These are phyloP conservation scores for Artibeus lituratus DNA, from an alignment of 2,797 vertebrate species.

Conservation along the genomic window DNA sequence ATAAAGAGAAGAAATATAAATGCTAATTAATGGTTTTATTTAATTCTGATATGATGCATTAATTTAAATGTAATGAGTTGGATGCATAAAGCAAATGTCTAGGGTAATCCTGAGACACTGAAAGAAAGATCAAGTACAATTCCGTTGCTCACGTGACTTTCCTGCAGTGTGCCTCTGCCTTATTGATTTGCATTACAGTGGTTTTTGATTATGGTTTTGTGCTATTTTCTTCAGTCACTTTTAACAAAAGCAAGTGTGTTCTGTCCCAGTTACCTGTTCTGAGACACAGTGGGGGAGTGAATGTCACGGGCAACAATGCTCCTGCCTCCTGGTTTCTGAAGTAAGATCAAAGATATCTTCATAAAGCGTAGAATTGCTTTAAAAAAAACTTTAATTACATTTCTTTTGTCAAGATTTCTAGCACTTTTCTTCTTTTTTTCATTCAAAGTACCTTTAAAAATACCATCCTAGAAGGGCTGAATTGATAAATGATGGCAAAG, in stretches of 20 bases:
- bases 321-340: constrained; percentile 37
- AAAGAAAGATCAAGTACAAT: constrained; percentile 48
- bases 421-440: constrained; percentile 66
- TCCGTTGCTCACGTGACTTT: constrained; percentile 51
- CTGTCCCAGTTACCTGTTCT: constrained; percentile 44
- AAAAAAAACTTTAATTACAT: constrained; percentile 52
- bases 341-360: constrained; percentile 56
- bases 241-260: constrained; percentile 61
- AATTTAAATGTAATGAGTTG: constrained; percentile 56
- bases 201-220: constrained; percentile 64
- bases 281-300: not conserved
- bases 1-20: constrained; percentile 5
- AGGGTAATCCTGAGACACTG: constrained; percentile 11
- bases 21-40: constrained; percentile 58
- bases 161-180: constrained; percentile 19
- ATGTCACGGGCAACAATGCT: not conserved
- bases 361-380: constrained; percentile 53
- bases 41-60: constrained; percentile 49
- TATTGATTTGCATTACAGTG: constrained; percentile 62
- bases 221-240: constrained; percentile 40
- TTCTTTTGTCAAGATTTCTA: constrained; percentile 69
- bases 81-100: not conserved
- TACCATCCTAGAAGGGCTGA: constrained; percentile 44
- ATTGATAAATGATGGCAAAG: constrained; percentile 72
- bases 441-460: constrained; percentile 70